Percentiles rank a stretch among this genome's conserved stretches.
phyloP scores from a whole-genome alignment of 2,888 invertebrate species.

The Onthophagus sagittarius region DNA sequence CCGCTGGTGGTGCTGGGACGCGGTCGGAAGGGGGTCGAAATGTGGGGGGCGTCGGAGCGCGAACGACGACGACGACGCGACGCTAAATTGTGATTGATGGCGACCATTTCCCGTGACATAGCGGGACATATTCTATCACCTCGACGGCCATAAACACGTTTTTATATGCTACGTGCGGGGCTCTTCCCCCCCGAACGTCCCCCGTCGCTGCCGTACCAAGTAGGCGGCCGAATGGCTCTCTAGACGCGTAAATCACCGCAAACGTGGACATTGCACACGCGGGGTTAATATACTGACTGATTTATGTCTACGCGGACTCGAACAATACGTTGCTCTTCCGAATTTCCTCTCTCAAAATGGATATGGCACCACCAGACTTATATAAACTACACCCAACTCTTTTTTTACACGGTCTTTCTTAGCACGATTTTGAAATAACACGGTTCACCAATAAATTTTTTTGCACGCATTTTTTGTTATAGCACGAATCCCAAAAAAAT shows the following conservation, averaged over 20 bases:
- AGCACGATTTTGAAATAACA: too few species aligned
- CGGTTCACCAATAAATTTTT: too few species aligned
- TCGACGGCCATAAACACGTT: conserved; percentile 45
- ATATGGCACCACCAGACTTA: too few species aligned
- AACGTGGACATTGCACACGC: conserved; percentile 47
- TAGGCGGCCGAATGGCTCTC: conserved; percentile 46
- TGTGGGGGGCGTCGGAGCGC: conserved; percentile 9
- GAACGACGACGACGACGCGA: neutral
- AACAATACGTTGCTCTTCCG: conserved; percentile 22
- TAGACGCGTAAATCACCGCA: conserved; percentile 47
- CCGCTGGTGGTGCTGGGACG: conserved; percentile 14
- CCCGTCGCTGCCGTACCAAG: conserved; percentile 44
- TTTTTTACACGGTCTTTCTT: too few species aligned
- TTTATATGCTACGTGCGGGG: conserved; percentile 45
- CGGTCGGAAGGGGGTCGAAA: neutral
- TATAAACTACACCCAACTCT: too few species aligned
- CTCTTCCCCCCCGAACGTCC: conserved; percentile 34
- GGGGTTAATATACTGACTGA: conserved; percentile 49
- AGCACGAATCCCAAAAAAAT: too few species aligned
- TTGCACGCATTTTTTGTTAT: too few species aligned
- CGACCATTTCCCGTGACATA: conserved; percentile 46
- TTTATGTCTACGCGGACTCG: conserved; percentile 35
- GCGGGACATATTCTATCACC: conserved; percentile 45
- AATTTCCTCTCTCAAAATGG: neutral
- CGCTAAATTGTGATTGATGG: conserved; percentile 47